Evolutionary conservation across 2,888 invertebrate genomes (phyloP).

Genomic region (Piscicola geometra): DNA sequence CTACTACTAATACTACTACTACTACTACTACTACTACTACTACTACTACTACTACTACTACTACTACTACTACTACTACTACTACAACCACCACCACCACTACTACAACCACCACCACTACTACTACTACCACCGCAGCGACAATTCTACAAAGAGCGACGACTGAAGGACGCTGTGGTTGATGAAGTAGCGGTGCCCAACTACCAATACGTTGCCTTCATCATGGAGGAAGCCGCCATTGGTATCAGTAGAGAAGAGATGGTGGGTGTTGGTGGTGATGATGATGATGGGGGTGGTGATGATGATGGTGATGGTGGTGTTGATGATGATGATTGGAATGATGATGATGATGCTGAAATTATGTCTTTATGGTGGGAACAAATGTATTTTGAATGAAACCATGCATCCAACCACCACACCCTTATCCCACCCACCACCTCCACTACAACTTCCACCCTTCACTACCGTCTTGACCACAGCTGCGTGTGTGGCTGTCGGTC

Average conservation of each 20-base stretch:
- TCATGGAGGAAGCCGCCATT: slow-evolving; percentile 15
- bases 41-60: slow-evolving; percentile 5
- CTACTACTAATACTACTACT: slow-evolving; percentile 14
- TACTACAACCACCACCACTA: too few species aligned
- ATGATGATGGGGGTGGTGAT: too few species aligned
- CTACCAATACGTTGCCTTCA: slow-evolving; percentile 8
- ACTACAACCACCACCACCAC: not conserved
- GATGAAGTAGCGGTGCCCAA: slow-evolving; percentile 6
- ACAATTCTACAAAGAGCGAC: not conserved
- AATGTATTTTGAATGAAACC: too few species aligned
- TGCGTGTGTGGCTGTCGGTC: slow-evolving; percentile 24
- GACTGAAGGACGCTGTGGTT: not conserved
- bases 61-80: not conserved
- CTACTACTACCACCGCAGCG: not conserved
- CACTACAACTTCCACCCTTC: too few species aligned
- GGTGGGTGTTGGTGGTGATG: not conserved
- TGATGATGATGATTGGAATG: too few species aligned
- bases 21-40: slow-evolving; percentile 8
- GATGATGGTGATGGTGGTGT: too few species aligned
- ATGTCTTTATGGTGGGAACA: too few species aligned
- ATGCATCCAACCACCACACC: too few species aligned
- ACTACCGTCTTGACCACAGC: too few species aligned
- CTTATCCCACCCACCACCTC: too few species aligned
- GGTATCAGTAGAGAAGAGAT: slow-evolving; percentile 29
- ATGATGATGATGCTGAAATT: too few species aligned